A percentile compares a stretch with the other conserved stretches of the same genome.
Evolutionary conservation across 2,113 vertebrate species (phyloP).

Genomic region (Nothobranchius kuhntae): DNA sequence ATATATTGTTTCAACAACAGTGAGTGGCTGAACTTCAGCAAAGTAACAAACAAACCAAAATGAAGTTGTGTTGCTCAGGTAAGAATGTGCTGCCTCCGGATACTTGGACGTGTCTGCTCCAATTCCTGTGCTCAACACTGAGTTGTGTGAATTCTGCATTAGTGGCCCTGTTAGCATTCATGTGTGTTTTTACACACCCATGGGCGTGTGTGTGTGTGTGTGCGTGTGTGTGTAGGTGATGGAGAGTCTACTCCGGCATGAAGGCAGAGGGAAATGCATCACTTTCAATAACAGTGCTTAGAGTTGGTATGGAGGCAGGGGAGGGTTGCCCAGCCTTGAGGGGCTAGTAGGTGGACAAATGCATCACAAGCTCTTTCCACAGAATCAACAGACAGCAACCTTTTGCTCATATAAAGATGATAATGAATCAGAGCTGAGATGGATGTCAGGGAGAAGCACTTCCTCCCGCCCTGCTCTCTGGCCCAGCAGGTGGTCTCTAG

Average conservation of each 20-base stretch:
- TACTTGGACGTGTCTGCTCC: conserved; percentile 47
- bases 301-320: conserved; percentile 52
- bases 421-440: conserved; percentile 63
- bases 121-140: conserved; percentile 54
- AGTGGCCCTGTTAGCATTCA: conserved; percentile 25
- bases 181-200: conserved; percentile 5
- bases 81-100: conserved; percentile 45
- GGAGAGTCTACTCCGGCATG: conserved; percentile 53
- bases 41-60: conserved; percentile 30
- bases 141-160: conserved; percentile 20
- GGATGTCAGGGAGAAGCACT: conserved; percentile 39
- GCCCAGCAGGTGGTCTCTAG: conserved; percentile 63
- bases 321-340: conserved; percentile 39
- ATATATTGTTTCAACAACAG: not conserved
- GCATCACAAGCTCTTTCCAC: conserved; percentile 50
- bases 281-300: conserved; percentile 71
- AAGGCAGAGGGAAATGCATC: conserved; percentile 62
- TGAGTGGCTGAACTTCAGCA: not conserved
- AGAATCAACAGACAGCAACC: conserved; percentile 52
- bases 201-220: not conserved
- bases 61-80: conserved; percentile 33
- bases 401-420: conserved; percentile 56
- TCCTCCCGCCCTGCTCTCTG: conserved; percentile 36
- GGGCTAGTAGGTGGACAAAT: conserved; percentile 53
- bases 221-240: conserved; percentile 42